These are phyloP conservation scores for Platyscapa corneri DNA, from an alignment of 1,140 invertebrate species.

Conservation along the genomic window DNA sequence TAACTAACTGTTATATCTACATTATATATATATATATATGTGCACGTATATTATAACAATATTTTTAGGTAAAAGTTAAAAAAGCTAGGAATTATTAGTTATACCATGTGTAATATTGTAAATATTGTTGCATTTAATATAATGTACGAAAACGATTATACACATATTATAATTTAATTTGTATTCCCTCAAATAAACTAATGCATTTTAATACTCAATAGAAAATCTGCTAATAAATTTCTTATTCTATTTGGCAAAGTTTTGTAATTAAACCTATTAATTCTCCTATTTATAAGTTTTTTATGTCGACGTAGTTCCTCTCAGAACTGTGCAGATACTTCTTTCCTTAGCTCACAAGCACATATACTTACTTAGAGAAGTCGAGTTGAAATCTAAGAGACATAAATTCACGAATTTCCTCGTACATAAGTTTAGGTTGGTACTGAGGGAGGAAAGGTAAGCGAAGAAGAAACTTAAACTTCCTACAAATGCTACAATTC, in stretches of 20 bases:
- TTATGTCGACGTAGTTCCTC: background rate
- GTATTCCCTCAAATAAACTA: background rate
- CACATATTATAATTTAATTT: background rate
- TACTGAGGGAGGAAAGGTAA: background rate
- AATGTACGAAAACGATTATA: too few species aligned
- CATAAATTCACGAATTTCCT: constrained; percentile 1
- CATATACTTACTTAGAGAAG: background rate
- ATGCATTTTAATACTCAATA: background rate
- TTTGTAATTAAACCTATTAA: constrained; percentile 25
- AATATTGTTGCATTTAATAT: too few species aligned
- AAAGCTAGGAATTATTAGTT: too few species aligned
- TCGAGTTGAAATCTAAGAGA: background rate
- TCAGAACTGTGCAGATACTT: background rate
- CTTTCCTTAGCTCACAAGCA: background rate
- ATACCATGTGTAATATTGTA: too few species aligned
- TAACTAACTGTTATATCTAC: too few species aligned
- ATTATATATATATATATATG: too few species aligned
- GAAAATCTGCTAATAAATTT: background rate
- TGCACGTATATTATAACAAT: too few species aligned
- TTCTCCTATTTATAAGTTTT: background rate
- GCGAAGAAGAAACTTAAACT: background rate
- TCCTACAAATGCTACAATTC: background rate
- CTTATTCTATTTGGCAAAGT: background rate
- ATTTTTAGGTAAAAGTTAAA: too few species aligned
- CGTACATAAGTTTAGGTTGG: background rate